A percentile compares a stretch with the other conserved stretches of the same genome.
Conservation (phyloP, 1,140 invertebrate species). For the Neelides sp. region DNA sequence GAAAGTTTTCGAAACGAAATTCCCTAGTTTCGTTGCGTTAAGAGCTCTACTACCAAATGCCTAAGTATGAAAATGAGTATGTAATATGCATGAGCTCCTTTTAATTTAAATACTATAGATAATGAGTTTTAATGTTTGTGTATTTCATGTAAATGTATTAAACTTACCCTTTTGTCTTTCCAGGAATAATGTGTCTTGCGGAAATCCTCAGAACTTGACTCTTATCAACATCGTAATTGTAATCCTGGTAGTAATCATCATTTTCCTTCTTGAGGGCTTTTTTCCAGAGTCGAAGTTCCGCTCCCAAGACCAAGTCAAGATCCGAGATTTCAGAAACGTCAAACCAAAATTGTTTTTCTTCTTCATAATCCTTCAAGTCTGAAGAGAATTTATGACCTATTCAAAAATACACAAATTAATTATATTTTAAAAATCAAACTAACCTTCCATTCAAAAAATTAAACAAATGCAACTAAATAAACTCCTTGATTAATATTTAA, state of each 20-base stretch:
- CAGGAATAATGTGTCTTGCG: slow-evolving; percentile 26
- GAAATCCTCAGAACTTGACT: slow-evolving; percentile 18
- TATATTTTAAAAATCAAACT: slow-evolving; percentile 38
- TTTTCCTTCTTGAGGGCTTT: slow-evolving; percentile 33
- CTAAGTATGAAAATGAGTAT: too few relatives aligned
- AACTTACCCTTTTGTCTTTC: slow-evolving; percentile 14
- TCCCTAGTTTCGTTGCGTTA: too few relatives aligned
- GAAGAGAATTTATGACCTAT: slow-evolving; percentile 30
- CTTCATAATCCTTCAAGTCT: slow-evolving; percentile 44
- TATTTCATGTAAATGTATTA: too few relatives aligned
- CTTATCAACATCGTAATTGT: slow-evolving; percentile 37
- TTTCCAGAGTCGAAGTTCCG: slow-evolving; percentile 72
- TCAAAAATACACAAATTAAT: slow-evolving; percentile 53
- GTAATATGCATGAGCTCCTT: too few relatives aligned
- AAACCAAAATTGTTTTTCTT: slow-evolving; percentile 78
- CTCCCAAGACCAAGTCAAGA: slow-evolving; percentile 64
- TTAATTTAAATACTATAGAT: too few relatives aligned
- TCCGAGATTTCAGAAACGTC: slow-evolving; percentile 69
- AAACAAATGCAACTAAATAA: slow-evolving; percentile 5
- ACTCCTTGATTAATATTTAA: background rate
- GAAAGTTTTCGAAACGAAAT: too few relatives aligned
- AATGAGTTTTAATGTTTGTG: too few relatives aligned
- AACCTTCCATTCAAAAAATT: slow-evolving; percentile 5
- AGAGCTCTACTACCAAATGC: too few relatives aligned
- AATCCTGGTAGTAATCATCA: slow-evolving; percentile 34